Evolutionary conservation across 2,797 vertebrate species (phyloP).

Genomic region (Cyclopterus lumpus): DNA sequence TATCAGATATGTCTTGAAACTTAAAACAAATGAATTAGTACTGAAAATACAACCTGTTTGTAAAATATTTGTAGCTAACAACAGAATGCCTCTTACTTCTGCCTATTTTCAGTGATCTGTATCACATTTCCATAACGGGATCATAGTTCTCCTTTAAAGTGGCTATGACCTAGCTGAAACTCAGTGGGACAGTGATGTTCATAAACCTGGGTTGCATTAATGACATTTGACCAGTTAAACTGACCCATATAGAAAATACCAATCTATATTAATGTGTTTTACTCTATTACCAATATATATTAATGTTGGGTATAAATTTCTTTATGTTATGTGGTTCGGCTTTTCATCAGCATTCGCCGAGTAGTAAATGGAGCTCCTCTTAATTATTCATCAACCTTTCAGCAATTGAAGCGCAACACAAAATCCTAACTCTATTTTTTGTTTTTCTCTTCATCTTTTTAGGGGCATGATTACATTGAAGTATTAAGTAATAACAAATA

Average conservation of each 20-base stretch:
- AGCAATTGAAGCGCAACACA: constrained; percentile 62
- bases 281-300: constrained; percentile 82
- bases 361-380: constrained; percentile 68
- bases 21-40: not conserved
- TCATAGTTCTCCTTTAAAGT: constrained; percentile 28
- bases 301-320: constrained; percentile 79
- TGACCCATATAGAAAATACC: constrained; percentile 75
- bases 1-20: not conserved
- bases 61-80: not conserved
- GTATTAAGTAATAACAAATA: constrained; percentile 36
- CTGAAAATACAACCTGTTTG: not conserved
- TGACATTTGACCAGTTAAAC: constrained; percentile 72
- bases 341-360: constrained; percentile 74
- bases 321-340: constrained; percentile 57
- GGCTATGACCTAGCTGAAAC: constrained; percentile 20
- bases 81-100: not conserved
- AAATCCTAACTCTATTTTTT: constrained; percentile 57
- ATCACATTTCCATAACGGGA: constrained; percentile 20
- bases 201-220: constrained; percentile 58
- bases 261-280: constrained; percentile 84
- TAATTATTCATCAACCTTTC: constrained; percentile 78
- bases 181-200: constrained; percentile 40
- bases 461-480: constrained; percentile 12
- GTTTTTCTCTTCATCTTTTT: constrained; percentile 33
- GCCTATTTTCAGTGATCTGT: not conserved